These are phyloP conservation scores for Parauchenoglanis punctatus DNA, from an alignment of 2,797 vertebrate genomes.

Conservation along the genomic window DNA sequence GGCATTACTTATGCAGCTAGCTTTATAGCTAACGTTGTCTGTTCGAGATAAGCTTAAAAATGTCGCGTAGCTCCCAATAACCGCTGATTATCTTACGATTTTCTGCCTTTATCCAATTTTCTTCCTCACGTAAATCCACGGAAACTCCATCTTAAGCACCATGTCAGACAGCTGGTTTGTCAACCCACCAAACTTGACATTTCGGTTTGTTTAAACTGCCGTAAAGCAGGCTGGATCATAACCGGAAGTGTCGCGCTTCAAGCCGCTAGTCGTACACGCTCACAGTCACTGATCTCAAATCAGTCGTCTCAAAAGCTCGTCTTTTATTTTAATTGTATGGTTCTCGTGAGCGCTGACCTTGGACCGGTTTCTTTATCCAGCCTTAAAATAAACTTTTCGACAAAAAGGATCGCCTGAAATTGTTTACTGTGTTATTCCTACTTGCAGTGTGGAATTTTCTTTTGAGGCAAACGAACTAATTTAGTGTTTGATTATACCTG, in stretches of 20 bases:
- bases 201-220: slow-evolving; percentile 63
- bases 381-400: not conserved
- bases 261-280: not conserved
- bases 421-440: not conserved
- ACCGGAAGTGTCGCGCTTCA: slow-evolving; percentile 66
- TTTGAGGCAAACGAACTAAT: not conserved
- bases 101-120: not conserved
- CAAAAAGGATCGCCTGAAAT: not conserved
- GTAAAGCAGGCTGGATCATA: slow-evolving; percentile 56
- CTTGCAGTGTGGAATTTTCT: not conserved
- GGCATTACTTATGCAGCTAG: slow-evolving; percentile 54
- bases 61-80: no score
- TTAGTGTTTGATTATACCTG: not conserved
- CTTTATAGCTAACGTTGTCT: slow-evolving; percentile 50
- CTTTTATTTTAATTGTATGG: not conserved
- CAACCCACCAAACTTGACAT: slow-evolving; percentile 58
- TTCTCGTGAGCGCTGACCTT: not conserved
- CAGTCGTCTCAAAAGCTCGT: not conserved
- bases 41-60: not conserved
- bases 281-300: slow-evolving; percentile 6
- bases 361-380: not conserved
- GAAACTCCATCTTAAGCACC: slow-evolving; percentile 1
- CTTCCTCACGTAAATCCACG: slow-evolving; percentile 25
- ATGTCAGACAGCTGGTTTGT: not conserved
- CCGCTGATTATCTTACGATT: not conserved